Percentiles rank a stretch among this genome's conserved stretches.
Evolutionary conservation across 2,888 invertebrate genomes (phyloP).

Genomic region (Lymantria monacha): DNA sequence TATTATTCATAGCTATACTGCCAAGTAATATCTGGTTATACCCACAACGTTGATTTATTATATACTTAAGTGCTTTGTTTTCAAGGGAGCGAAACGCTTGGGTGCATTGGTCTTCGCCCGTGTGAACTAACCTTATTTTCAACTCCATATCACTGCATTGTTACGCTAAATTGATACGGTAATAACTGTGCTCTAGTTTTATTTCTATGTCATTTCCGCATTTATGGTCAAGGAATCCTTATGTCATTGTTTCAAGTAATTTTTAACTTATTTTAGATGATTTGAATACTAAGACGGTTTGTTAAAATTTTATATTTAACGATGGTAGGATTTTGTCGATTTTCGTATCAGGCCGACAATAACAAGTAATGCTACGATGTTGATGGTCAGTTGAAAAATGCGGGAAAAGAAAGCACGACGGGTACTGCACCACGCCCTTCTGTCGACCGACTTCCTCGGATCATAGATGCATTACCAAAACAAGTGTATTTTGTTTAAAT

Average conservation of each 20-base stretch:
- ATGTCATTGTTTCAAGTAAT: not conserved
- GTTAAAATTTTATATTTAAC: too few species aligned
- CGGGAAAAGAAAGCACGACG: too few species aligned
- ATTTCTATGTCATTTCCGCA: not conserved
- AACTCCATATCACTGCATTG: slow-evolving; percentile 7
- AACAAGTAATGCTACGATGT: too few species aligned
- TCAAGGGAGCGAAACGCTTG: slow-evolving; percentile 27
- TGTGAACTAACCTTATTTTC: slow-evolving; percentile 30
- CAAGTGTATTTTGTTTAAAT: too few species aligned
- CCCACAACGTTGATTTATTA: slow-evolving; percentile 2
- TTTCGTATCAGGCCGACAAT: too few species aligned
- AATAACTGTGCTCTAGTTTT: not conserved
- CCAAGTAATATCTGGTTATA: not conserved
- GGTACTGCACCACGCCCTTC: too few species aligned
- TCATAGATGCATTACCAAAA: too few species aligned
- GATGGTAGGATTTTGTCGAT: too few species aligned
- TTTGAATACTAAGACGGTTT: slow-evolving; percentile 17
- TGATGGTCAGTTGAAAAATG: too few species aligned
- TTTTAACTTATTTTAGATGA: not conserved
- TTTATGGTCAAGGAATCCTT: not conserved
- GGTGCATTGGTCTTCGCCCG: slow-evolving; percentile 28
- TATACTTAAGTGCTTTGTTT: slow-evolving; percentile 12
- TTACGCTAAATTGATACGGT: slow-evolving; percentile 11
- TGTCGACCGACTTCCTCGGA: too few species aligned
- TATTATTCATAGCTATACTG: not conserved